These are phyloP conservation scores for Mustela nigripes DNA, from an alignment of 2,113 vertebrate genomes.

Conservation along the genomic window DNA sequence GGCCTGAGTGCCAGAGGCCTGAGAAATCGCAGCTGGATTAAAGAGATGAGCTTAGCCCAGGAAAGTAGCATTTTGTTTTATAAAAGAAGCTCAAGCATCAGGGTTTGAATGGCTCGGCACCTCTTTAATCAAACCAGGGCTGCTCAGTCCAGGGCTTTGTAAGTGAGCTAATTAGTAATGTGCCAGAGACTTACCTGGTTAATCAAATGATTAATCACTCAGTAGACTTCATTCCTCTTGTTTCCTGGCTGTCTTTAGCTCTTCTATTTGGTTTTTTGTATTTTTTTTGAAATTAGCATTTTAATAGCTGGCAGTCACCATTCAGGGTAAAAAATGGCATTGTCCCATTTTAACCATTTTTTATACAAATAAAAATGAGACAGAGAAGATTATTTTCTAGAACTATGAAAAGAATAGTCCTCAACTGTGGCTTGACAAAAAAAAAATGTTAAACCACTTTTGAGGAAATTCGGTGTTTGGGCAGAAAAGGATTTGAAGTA, in stretches of 20 bases:
- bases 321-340: conserved; percentile 61
- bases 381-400: conserved; percentile 15
- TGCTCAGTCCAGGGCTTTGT: conserved; percentile 71
- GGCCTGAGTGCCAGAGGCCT: conserved; percentile 56
- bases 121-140: conserved; percentile 76
- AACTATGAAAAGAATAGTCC: not conserved
- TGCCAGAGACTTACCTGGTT: conserved; percentile 82
- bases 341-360: conserved; percentile 73
- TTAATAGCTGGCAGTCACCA: conserved; percentile 79
- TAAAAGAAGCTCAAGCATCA: conserved; percentile 71
- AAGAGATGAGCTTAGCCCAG: conserved; percentile 64
- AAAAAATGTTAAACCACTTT: not conserved
- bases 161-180: conserved; percentile 78
- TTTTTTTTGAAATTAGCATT: conserved; percentile 79
- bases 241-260: conserved; percentile 81
- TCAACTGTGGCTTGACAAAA: conserved; percentile 15
- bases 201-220: conserved; percentile 79
- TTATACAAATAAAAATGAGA: conserved; percentile 62
- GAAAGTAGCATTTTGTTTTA: conserved; percentile 71
- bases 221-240: conserved; percentile 64
- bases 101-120: conserved; percentile 7
- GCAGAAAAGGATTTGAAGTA: not conserved
- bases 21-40: conserved; percentile 70
- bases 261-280: conserved; percentile 52
- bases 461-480: not conserved